Evolutionary conservation across 2,888 invertebrate species (phyloP), one percentile per base, ranked within the genome.

Genomic region (Stenurella melanura): DNA sequence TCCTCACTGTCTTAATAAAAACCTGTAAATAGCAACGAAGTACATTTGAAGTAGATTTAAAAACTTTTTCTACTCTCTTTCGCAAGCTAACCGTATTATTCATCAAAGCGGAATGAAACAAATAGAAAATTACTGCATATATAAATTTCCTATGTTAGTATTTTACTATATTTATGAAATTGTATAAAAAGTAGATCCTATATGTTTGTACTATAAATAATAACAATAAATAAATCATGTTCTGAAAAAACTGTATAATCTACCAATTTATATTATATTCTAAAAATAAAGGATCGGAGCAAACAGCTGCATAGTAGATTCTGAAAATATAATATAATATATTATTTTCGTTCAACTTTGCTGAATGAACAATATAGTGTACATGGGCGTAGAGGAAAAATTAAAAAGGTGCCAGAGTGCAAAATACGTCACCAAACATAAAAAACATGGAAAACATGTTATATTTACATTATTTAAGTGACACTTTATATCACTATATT

Each of bases 281-380:
- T 69, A 69, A 34, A 69, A 69, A 69, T 69, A 69, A 26, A 11
- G 26, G 4, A 10, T 18, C 7, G 69, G 38, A 57, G 69, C 69
- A 69, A 69, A 58, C 69, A 69, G 69, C 69, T 69, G 69, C 34
- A 69, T 68, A 58, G 34, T 54, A 34, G 56, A 11, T 69, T 57
- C 69, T 69, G 5, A 69, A 69, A 69, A 69, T 69, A 50, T n/a
- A 50, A 50, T 50, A 50, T 50, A 42, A 68, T 54, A 54, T 56
- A 56, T 69, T 69, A 69, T 69, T 69, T 69, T 26, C 57, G 67
- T 56, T 57, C 57, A 54, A 18, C 69, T 69, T 56, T 56, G 69
- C 34, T 69, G 69, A 69, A 69, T 69, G 69, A 69, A 69, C 58
- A 58, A 69, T 69, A 69, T 57, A 69, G 26, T 17, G 15, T 26